phyloP scores from a whole-genome alignment of 2,113 vertebrate genomes.

The cat (Felis catus) region F.catus_Fca126_mat1.0 CM031412.1:99334501-99335000 shows the following conservation, averaged over 20 bases:
- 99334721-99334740: background rate
- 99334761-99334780: background rate
- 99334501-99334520: background rate
- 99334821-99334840: background rate
- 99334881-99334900: background rate
- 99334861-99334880: background rate
- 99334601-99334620: background rate
- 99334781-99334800: background rate
- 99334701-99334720: background rate
- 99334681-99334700: background rate
- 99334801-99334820: background rate
- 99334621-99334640: background rate
- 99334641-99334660: background rate
- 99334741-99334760: background rate
- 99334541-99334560: background rate
- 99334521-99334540: background rate
- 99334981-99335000: background rate
- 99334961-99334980: background rate
- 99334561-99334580: background rate
- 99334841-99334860: background rate
- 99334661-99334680: background rate
- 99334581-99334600: background rate
- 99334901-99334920: background rate
- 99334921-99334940: background rate
- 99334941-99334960: background rate